Evolutionary conservation across 1,140 invertebrate species (phyloP), one percentile per base, ranked within the genome.

Genomic region (Bombyx mandarina): DNA sequence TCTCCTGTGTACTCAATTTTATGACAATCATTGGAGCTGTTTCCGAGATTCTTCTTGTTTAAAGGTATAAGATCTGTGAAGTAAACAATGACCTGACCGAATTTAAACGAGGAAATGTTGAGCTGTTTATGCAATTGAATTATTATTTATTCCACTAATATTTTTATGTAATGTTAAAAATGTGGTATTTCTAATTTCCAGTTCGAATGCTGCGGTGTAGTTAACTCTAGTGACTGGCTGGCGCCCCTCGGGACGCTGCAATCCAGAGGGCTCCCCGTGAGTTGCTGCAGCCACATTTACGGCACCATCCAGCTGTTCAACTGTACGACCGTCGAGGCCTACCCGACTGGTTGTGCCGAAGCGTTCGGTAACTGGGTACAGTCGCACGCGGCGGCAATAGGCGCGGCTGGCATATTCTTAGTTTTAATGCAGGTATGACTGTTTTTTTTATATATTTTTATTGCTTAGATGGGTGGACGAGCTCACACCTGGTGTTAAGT

Each of bases 161-260:
- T 35, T 45, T 45, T 45, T 45, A 45, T 45, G 10, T 8, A 45
- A 45, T 7, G 45, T 45, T 8, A 45, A 45, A 1, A 18, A 18
- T 18, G 12, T 18, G 12, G 12, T 18, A 18, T 8, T 26, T 57
- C 54, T 71, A 35, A 56, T 50, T 83, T 86, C 7, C 75, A 95
- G 91, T 92, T 95, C 54, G 43, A 89, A 3, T 96, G 95, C 75
- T 96, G 94, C 67, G 94, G 95, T 2, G 89, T 92, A 0, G 57
- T 69, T 0, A 87, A 86, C 35, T 82, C 81, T 8, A 76, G 68
- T 0, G 92, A 96, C 59, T 96, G 94, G 94, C 47, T 81, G 7
- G 35, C 45, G 0, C 67, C 45, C 66, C 69, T 65, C 42, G 62
- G 58, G 56, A 58, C 61, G 0, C 46, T 57, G 0, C 67, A 79